Conservation (phyloP, 2,888 invertebrate species). For the Scotopteryx bipunctaria region DNA sequence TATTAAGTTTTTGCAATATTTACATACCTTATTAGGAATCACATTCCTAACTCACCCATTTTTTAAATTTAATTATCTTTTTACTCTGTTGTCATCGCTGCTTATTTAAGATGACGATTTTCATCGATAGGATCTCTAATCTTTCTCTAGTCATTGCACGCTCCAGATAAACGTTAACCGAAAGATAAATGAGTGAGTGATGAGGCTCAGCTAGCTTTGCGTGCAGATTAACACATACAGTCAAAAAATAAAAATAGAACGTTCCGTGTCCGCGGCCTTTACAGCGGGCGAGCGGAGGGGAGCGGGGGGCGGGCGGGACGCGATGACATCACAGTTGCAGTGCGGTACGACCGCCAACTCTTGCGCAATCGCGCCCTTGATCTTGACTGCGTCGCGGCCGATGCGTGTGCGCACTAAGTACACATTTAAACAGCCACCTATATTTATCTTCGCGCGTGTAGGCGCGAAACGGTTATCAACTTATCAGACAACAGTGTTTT, state of each 20-base stretch:
- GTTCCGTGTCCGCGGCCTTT: conserved; percentile 74
- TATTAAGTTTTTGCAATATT: too few relatives aligned
- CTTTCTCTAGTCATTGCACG: too few relatives aligned
- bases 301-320: conserved; percentile 60
- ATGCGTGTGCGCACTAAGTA: conserved; percentile 66
- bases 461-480: conserved; percentile 68
- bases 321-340: conserved; percentile 82
- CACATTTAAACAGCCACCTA: conserved; percentile 66
- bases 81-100: too few relatives aligned
- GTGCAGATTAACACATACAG: conserved; percentile 31
- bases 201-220: conserved; percentile 9
- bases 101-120: too few relatives aligned
- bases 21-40: too few relatives aligned
- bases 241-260: conserved; percentile 67
- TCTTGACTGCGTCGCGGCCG: conserved; percentile 82
- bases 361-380: conserved; percentile 83
- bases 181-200: conserved; percentile 30
- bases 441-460: conserved; percentile 76
- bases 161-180: too few relatives aligned
- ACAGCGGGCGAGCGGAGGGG: conserved; percentile 50
- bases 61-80: too few relatives aligned
- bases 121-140: too few relatives aligned
- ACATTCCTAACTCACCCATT: background rate
- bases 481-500: conserved; percentile 52
- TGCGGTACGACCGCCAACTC: conserved; percentile 78